Conservation (phyloP, 2,888 invertebrate species). For the Hydrotaea diabolus region DNA sequence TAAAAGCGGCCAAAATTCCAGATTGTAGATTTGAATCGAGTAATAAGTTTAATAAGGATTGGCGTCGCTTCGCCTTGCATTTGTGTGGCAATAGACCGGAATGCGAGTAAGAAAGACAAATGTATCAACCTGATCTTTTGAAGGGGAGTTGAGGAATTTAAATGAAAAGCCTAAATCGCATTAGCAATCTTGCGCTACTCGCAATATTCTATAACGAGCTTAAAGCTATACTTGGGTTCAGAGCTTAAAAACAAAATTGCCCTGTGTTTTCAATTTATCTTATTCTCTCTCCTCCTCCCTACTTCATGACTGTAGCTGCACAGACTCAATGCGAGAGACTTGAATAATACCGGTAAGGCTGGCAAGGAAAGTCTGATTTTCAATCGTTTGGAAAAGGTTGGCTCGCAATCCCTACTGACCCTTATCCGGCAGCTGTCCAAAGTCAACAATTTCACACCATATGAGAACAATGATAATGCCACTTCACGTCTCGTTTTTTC, state of each 20-base stretch:
- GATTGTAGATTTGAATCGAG: conserved; percentile 84
- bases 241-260: too few species aligned
- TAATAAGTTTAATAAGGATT: conserved; percentile 90
- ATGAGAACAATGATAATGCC: conserved; percentile 9
- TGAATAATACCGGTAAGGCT: conserved; percentile 76
- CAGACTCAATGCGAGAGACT: conserved; percentile 66
- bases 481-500: neutral
- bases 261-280: too few species aligned
- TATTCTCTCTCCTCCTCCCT: too few species aligned
- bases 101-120: conserved; percentile 85
- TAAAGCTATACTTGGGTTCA: too few species aligned
- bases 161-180: too few species aligned
- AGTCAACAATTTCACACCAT: conserved; percentile 69
- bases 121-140: too few species aligned
- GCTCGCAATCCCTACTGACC: conserved; percentile 93
- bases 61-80: conserved; percentile 90
- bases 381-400: conserved; percentile 95
- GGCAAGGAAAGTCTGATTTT: conserved; percentile 88
- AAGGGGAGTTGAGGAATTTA: too few species aligned
- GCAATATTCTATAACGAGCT: too few species aligned
- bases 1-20: conserved; percentile 79
- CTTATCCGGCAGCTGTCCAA: conserved; percentile 84
- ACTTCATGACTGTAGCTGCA: conserved; percentile 71
- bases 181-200: too few species aligned
- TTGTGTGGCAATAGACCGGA: conserved; percentile 92